Percentiles rank a stretch among this genome's conserved stretches.
These are phyloP conservation scores for Hipparchia sbordonii DNA, from an alignment of 2,888 invertebrate species.

Conservation along the genomic window DNA sequence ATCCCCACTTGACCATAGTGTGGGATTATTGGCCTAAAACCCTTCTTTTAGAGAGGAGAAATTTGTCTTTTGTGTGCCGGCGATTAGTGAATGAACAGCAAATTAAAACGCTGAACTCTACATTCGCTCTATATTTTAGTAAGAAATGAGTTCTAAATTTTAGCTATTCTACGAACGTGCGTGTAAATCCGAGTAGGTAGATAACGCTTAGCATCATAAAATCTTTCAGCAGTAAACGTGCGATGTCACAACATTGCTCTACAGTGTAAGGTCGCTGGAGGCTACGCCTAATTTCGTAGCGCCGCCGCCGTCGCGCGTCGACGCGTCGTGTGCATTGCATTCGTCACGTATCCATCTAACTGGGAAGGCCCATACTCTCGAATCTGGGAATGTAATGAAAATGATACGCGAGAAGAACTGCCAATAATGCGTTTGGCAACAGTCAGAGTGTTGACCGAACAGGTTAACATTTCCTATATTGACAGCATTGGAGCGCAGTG, in stretches of 20 bases:
- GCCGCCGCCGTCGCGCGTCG: not conserved
- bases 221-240: constrained; percentile 12
- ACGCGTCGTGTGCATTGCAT: not conserved
- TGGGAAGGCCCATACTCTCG: not conserved
- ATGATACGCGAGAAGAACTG: constrained; percentile 5
- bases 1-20: too few species aligned
- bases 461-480: constrained; percentile 19
- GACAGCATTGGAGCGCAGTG: constrained; percentile 10
- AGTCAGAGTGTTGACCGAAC: constrained; percentile 17
- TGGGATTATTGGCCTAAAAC: too few species aligned
- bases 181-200: not conserved
- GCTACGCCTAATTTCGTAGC: constrained; percentile 24
- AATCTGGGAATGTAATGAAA: constrained; percentile 7
- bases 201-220: not conserved
- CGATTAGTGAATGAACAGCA: too few species aligned
- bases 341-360: constrained; percentile 14
- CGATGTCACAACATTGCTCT: constrained; percentile 9
- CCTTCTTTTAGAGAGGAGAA: too few species aligned
- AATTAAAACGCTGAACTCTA: not conserved
- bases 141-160: not conserved
- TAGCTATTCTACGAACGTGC: not conserved
- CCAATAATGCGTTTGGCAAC: constrained; percentile 18
- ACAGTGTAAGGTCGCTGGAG: constrained; percentile 4
- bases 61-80: too few species aligned
- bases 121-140: not conserved